These are phyloP conservation scores for Rhineura floridana DNA, from an alignment of 2,113 vertebrate species.

Conservation along the genomic window DNA sequence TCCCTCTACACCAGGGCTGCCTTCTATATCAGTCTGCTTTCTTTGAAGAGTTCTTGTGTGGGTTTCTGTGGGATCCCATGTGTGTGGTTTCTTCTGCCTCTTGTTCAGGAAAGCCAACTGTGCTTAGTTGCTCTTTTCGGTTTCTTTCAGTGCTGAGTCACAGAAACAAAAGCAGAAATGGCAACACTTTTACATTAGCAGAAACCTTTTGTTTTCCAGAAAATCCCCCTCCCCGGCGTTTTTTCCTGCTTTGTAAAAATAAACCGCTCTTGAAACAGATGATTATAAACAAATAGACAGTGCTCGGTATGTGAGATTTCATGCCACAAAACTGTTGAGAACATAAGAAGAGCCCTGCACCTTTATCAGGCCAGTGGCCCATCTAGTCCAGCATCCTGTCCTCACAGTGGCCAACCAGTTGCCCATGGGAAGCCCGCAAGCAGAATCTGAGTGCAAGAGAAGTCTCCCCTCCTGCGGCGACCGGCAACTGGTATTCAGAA, in stretches of 20 bases:
- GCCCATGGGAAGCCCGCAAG: too few species aligned
- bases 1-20: neutral
- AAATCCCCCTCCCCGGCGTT: slow-evolving; percentile 61
- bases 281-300: too few species aligned
- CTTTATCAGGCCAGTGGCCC: neutral
- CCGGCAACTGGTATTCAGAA: too few species aligned
- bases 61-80: neutral
- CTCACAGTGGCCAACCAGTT: too few species aligned
- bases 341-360: neutral
- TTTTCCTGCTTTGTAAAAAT: slow-evolving; percentile 74
- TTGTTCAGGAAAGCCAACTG: slow-evolving; percentile 62
- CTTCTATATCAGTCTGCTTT: neutral
- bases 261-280: slow-evolving; percentile 77
- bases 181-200: slow-evolving; percentile 77
- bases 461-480: too few species aligned
- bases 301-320: slow-evolving; percentile 44
- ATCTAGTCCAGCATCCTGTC: too few species aligned
- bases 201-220: slow-evolving; percentile 81
- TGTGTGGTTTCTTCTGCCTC: slow-evolving; percentile 21
- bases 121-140: slow-evolving; percentile 67
- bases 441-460: too few species aligned
- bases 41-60: neutral
- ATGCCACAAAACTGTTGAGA: neutral
- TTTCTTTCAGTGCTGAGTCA: slow-evolving; percentile 80
- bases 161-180: slow-evolving; percentile 76